phyloP scores from a whole-genome alignment of 2,797 vertebrate species.

The Gymnocypris eckloni region DNA sequence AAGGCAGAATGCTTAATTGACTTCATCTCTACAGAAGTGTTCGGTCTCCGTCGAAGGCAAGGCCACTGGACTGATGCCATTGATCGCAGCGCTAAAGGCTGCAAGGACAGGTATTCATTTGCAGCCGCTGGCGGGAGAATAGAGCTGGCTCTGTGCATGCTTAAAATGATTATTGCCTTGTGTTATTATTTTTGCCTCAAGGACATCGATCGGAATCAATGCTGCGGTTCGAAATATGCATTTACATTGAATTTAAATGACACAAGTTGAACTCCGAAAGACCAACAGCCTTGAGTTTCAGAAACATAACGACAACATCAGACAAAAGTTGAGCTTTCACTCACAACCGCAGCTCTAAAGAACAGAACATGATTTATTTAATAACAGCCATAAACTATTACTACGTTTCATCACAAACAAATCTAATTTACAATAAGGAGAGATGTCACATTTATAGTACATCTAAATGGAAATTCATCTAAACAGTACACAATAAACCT shows the following conservation, averaged over 20 bases:
- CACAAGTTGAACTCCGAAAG: constrained; percentile 3
- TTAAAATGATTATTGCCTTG: constrained; percentile 53
- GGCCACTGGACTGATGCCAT: constrained; percentile 51
- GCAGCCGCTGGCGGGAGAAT: constrained; percentile 13
- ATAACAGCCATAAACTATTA: neutral
- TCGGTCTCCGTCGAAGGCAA: constrained; percentile 50
- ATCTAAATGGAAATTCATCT: neutral
- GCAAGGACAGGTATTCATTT: constrained; percentile 53
- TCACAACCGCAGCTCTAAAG: neutral
- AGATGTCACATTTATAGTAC: neutral
- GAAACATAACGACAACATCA: neutral
- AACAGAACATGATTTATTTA: neutral
- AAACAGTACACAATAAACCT: neutral
- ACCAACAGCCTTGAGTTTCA: constrained; percentile 11
- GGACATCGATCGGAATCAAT: constrained; percentile 51
- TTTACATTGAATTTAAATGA: constrained; percentile 48
- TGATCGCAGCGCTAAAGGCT: constrained; percentile 48
- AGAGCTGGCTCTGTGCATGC: constrained; percentile 33
- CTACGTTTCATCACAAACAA: neutral
- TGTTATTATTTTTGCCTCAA: constrained; percentile 57
- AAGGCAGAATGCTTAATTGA: constrained; percentile 62
- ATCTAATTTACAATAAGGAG: neutral
- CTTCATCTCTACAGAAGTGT: constrained; percentile 52
- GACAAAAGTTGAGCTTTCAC: neutral
- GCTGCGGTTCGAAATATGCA: constrained; percentile 38